Evolutionary conservation across 2,113 vertebrate genomes (phyloP).

Genomic region (Gorsachius goisagi): DNA sequence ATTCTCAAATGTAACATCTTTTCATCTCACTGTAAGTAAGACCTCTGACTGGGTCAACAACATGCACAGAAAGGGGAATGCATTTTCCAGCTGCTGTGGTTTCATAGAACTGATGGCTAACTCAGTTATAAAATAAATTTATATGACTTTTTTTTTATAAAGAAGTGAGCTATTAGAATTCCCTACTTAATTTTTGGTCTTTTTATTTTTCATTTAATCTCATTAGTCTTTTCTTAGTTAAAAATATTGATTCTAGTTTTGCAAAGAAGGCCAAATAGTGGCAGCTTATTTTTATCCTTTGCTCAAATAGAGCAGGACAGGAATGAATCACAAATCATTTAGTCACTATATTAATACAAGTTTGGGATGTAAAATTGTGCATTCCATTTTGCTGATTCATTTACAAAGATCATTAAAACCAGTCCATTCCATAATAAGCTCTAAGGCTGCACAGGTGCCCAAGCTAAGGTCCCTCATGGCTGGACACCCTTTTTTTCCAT

Average conservation of each 20-base stretch:
- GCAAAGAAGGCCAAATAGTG: background rate
- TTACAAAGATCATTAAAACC: background rate
- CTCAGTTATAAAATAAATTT: background rate
- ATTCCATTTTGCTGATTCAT: background rate
- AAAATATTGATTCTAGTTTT: conserved; percentile 28
- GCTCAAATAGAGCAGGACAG: background rate
- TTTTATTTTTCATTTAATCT: conserved; percentile 1
- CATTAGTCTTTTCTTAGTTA: background rate
- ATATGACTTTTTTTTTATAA: background rate
- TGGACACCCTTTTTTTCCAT: background rate
- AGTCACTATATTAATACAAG: background rate
- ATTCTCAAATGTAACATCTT: background rate
- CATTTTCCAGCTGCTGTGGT: background rate
- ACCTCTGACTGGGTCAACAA: background rate
- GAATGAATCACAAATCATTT: conserved; percentile 6
- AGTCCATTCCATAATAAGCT: background rate
- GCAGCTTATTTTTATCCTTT: background rate
- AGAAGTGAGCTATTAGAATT: background rate
- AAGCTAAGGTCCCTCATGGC: background rate
- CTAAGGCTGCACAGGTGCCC: background rate
- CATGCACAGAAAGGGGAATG: background rate
- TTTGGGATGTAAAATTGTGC: background rate
- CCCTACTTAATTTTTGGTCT: background rate
- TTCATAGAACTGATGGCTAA: background rate
- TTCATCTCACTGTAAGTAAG: background rate